Conservation (phyloP, 2,888 invertebrate species). For the Thymelicus lineola region DNA sequence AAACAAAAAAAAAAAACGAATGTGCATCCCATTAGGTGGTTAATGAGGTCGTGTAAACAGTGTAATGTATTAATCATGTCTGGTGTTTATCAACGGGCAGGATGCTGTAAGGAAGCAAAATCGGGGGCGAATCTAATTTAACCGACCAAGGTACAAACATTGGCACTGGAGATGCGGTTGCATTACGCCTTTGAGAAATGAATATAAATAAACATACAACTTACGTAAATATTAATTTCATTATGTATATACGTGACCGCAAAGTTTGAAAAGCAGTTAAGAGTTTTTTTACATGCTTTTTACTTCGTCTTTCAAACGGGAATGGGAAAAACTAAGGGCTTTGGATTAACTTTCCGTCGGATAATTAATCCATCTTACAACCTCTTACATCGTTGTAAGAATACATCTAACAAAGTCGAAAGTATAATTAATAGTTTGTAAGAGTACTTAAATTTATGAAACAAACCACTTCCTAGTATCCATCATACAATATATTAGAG, state of each 20-base stretch:
- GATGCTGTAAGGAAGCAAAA: conserved; percentile 12
- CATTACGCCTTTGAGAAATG: not conserved
- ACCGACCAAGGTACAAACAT: conserved; percentile 15
- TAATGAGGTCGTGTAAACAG: not conserved
- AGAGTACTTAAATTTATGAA: too few relatives aligned
- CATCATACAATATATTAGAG: too few relatives aligned
- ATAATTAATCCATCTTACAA: too few relatives aligned
- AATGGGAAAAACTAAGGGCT: too few relatives aligned
- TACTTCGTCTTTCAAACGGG: too few relatives aligned
- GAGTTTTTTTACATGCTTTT: too few relatives aligned
- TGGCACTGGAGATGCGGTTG: not conserved
- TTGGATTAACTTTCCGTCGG: too few relatives aligned
- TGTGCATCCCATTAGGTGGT: not conserved
- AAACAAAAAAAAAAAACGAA: not conserved
- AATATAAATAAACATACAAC: not conserved
- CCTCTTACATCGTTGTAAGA: too few relatives aligned
- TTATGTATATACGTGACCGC: not conserved
- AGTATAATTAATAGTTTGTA: too few relatives aligned
- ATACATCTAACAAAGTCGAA: too few relatives aligned
- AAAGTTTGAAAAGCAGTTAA: too few relatives aligned
- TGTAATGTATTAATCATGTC: not conserved
- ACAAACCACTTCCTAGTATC: too few relatives aligned
- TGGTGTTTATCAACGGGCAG: not conserved
- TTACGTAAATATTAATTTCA: not conserved
- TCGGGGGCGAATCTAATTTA: conserved; percentile 19